Conservation (phyloP, 2,113 vertebrate species). For the Eulemur macaco region DNA sequence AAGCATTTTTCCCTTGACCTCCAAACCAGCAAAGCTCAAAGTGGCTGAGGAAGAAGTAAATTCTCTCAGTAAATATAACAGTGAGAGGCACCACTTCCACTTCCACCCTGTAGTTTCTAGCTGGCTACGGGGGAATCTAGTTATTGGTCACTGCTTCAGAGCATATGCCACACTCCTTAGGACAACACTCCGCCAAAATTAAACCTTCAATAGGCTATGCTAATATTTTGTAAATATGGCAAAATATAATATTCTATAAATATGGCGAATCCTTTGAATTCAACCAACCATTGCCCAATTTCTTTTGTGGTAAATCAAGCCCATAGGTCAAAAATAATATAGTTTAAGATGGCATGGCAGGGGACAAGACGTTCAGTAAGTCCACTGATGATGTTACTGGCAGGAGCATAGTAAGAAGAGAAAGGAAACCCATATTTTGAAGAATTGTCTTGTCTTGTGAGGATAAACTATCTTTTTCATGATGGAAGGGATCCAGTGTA, state of each 20-base stretch:
- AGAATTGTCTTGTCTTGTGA: background rate
- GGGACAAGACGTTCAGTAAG: background rate
- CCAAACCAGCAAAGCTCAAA: background rate
- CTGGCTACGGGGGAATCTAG: background rate
- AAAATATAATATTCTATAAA: background rate
- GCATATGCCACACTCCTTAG: background rate
- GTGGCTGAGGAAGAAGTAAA: background rate
- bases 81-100: background rate
- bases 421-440: background rate
- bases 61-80: background rate
- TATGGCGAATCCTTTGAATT: background rate
- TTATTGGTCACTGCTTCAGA: background rate
- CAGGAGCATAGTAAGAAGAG: background rate
- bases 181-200: background rate
- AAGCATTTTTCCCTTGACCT: background rate
- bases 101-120: background rate
- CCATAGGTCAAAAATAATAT: background rate
- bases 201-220: background rate
- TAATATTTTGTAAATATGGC: background rate
- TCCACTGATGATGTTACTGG: background rate
- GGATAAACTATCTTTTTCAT: background rate
- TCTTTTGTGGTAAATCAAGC: background rate
- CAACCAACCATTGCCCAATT: background rate
- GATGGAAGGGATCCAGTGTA: background rate
- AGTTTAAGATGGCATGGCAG: background rate